A percentile compares a stretch with the other conserved stretches of the same genome.
Evolutionary conservation across 1,140 invertebrate species (phyloP).

Genomic region (Helicoverpa zea): DNA sequence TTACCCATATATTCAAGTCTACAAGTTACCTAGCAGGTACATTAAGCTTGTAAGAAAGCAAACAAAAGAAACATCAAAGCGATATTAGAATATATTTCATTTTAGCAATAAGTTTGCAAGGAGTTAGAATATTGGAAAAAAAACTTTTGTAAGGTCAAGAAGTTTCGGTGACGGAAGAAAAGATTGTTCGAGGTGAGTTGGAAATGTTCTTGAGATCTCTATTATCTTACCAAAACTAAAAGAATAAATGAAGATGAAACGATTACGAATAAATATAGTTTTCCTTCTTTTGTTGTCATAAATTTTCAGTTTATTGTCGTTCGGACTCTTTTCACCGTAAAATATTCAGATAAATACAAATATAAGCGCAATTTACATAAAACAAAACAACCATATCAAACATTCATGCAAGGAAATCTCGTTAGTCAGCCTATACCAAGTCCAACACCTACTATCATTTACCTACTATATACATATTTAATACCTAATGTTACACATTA

Average conservation of each 20-base stretch:
- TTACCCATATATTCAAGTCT: conserved; percentile 23
- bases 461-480: conserved; percentile 44
- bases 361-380: conserved; percentile 53
- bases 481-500: conserved; percentile 36
- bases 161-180: conserved; percentile 30
- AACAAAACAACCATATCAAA: conserved; percentile 63
- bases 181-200: conserved; percentile 21
- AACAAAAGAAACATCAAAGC: conserved; percentile 43
- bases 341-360: conserved; percentile 10
- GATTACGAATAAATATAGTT: not conserved
- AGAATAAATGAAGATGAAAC: not conserved
- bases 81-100: conserved; percentile 29
- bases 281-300: not conserved
- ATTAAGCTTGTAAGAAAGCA: conserved; percentile 38
- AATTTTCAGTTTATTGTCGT: not conserved
- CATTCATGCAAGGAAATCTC: conserved; percentile 88
- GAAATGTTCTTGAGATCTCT: conserved; percentile 24
- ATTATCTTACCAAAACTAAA: conserved; percentile 27
- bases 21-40: conserved; percentile 33
- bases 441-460: conserved; percentile 37
- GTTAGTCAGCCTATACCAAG: conserved; percentile 79
- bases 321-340: not conserved
- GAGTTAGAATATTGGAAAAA: conserved; percentile 19
- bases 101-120: conserved; percentile 18
- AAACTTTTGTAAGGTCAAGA: conserved; percentile 31